Evolutionary conservation across 2,113 vertebrate genomes (phyloP).

Genomic region (Rostratula benghalensis): DNA sequence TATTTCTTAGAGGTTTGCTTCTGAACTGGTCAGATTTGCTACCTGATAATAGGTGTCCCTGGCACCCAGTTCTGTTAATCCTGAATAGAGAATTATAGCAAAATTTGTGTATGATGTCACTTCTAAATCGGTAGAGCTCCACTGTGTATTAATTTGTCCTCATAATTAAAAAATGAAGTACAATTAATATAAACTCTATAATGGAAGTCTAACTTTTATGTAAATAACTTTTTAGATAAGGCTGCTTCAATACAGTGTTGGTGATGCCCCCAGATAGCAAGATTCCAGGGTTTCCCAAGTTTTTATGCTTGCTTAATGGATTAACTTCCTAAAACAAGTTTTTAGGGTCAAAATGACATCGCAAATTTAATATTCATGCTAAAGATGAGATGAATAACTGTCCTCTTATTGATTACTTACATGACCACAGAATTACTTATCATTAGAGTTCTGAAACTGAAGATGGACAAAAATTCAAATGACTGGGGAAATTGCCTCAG

Average conservation of each 20-base stretch:
- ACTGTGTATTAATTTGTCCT: not conserved
- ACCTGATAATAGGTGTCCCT: not conserved
- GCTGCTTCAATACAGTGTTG: not conserved
- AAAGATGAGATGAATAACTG: not conserved
- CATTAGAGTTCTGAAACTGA: not conserved
- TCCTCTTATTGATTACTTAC: not conserved
- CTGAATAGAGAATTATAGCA: not conserved
- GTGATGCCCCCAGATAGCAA: not conserved
- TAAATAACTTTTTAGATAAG: not conserved
- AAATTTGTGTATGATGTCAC: not conserved
- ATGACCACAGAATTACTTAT: not conserved
- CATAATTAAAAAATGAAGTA: not conserved
- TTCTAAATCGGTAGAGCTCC: not conserved
- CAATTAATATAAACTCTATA: not conserved
- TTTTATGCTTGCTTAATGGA: too few relatives aligned
- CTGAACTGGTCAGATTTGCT: not conserved
- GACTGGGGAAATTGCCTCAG: not conserved
- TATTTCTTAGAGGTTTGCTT: not conserved
- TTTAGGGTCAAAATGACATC: not conserved
- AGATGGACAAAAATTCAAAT: not conserved
- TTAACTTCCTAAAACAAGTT: not conserved
- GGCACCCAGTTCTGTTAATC: not conserved
- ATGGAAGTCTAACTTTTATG: not conserved
- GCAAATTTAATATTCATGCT: not conserved
- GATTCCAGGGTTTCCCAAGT: not conserved